Percentiles rank a stretch among this genome's conserved stretches.
These are phyloP conservation scores for Eublepharis macularius DNA, from an alignment of 2,113 vertebrate genomes.

Conservation along the genomic window DNA sequence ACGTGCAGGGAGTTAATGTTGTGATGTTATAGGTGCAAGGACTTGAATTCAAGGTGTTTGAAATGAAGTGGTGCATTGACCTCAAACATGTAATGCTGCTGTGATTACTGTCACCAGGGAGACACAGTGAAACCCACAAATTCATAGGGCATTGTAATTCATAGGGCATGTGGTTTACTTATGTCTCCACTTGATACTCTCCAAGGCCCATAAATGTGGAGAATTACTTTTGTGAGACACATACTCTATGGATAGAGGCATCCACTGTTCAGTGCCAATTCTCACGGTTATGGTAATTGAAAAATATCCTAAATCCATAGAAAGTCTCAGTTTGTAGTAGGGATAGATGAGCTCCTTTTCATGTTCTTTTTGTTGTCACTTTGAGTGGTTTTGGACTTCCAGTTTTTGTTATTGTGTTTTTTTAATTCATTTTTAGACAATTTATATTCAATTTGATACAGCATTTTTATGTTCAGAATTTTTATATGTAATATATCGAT, in stretches of 20 bases:
- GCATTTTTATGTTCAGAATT: too few species aligned
- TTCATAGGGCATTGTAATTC: neutral
- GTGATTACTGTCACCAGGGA: neutral
- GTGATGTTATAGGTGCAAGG: neutral
- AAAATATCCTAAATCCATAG: too few species aligned
- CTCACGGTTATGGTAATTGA: too few species aligned
- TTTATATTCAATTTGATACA: too few species aligned
- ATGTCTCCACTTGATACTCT: neutral
- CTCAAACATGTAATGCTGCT: neutral
- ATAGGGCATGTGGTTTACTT: neutral
- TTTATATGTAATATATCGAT: too few species aligned
- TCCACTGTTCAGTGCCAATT: neutral
- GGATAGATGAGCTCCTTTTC: too few species aligned
- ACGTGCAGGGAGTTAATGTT: neutral
- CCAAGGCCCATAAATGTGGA: neutral
- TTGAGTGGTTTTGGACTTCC: too few species aligned
- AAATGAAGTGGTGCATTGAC: neutral
- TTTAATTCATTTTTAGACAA: too few species aligned
- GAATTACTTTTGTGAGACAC: neutral
- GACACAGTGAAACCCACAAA: too few species aligned
- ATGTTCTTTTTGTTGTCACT: too few species aligned
- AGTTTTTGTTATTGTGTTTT: too few species aligned
- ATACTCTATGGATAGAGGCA: neutral
- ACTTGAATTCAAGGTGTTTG: neutral
- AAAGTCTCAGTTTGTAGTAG: too few species aligned